Evolutionary conservation across 1,140 invertebrate species (phyloP).

Genomic region (Drosophila eugracilis): DNA sequence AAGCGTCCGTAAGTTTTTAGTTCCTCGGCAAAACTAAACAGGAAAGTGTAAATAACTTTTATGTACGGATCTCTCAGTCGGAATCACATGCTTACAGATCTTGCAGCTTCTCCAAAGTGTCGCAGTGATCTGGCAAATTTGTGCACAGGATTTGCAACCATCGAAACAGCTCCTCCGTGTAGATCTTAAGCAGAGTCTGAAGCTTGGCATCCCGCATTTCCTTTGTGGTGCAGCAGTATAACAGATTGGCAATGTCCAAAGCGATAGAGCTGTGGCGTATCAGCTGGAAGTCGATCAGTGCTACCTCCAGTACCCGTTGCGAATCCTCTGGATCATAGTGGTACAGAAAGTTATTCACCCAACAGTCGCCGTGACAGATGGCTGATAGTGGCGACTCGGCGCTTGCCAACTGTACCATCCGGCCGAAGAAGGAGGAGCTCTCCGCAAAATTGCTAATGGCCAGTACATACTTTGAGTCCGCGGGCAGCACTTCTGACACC

Average conservation of each 20-base stretch:
- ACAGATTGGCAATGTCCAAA: conserved; percentile 88
- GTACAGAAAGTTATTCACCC: conserved; percentile 91
- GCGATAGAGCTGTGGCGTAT: conserved; percentile 89
- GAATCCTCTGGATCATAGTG: conserved; percentile 85
- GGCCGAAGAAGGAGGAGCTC: conserved; percentile 88
- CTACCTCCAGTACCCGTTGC: conserved; percentile 85
- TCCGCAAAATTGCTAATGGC: conserved; percentile 88
- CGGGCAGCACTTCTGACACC: conserved; percentile 87
- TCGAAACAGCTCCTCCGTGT: conserved; percentile 84
- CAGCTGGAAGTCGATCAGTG: conserved; percentile 90
- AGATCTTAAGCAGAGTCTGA: conserved; percentile 87
- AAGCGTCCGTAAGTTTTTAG: conserved; percentile 88
- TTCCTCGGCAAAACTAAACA: conserved; percentile 87
- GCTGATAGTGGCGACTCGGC: conserved; percentile 88
- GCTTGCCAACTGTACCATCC: conserved; percentile 88
- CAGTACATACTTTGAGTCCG: conserved; percentile 86
- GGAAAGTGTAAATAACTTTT: background rate
- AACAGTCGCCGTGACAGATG: conserved; percentile 91
- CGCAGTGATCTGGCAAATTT: conserved; percentile 80
- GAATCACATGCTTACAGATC: conserved; percentile 85
- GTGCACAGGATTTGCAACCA: conserved; percentile 85
- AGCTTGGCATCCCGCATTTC: conserved; percentile 87
- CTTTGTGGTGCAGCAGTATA: conserved; percentile 88
- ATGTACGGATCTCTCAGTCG: no score
- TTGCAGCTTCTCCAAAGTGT: conserved; percentile 85